phyloP scores from a whole-genome alignment of 2,113 vertebrate genomes.

The Neotragus moschatus region DNA sequence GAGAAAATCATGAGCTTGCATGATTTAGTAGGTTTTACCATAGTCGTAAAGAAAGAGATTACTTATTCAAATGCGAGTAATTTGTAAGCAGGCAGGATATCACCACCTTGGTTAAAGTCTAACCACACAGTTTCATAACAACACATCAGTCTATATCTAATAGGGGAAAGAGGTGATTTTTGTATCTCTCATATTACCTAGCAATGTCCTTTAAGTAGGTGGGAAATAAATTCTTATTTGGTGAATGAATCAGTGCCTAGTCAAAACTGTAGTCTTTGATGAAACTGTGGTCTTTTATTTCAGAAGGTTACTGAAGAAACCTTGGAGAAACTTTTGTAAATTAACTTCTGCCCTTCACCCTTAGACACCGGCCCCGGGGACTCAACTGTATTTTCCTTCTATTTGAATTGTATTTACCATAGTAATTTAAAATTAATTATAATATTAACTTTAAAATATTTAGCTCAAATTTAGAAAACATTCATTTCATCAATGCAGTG shows the following conservation, averaged over 20 bases:
- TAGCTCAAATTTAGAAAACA: not conserved
- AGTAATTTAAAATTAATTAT: not conserved
- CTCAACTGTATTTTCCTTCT: not conserved
- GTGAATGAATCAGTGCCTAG: not conserved
- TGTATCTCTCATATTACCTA: not conserved
- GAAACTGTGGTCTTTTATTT: not conserved
- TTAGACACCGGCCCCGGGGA: accelerated
- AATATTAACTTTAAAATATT: not conserved
- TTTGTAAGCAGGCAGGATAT: not conserved
- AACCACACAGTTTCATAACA: not conserved
- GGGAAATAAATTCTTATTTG: not conserved
- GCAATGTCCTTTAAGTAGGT: not conserved
- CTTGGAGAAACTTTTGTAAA: not conserved
- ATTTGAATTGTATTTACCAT: not conserved
- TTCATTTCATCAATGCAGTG: not conserved
- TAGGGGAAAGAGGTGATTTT: not conserved
- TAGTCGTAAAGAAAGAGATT: not conserved
- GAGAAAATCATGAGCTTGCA: not conserved
- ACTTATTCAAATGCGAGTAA: not conserved
- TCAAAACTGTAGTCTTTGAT: not conserved
- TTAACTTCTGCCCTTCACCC: not conserved
- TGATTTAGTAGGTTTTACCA: not conserved
- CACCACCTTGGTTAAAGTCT: not conserved
- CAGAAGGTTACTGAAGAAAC: too few relatives aligned
- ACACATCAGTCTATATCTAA: not conserved